phyloP scores from a whole-genome alignment of 2,888 invertebrate genomes.

The Pammene aurita region DNA sequence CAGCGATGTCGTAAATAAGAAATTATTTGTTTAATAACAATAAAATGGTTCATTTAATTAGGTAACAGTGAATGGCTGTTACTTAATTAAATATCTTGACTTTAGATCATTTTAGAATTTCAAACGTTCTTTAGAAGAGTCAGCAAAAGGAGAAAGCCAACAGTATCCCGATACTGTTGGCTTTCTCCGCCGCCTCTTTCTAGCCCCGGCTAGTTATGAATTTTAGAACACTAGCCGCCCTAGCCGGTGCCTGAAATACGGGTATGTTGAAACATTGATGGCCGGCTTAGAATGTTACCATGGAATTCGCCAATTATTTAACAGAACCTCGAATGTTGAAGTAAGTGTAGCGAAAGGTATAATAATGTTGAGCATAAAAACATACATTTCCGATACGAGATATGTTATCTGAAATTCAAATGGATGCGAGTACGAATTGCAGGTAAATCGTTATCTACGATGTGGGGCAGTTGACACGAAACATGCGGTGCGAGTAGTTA shows the following conservation, averaged over 20 bases:
- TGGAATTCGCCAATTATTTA: constrained; percentile 7
- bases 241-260: not conserved
- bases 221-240: constrained; percentile 13
- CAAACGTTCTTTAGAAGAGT: not conserved
- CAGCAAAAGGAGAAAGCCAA: not conserved
- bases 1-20: too few relatives aligned
- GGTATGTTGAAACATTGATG: constrained; percentile 14
- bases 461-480: constrained; percentile 15
- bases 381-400: constrained; percentile 10
- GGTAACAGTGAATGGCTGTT: too few relatives aligned
- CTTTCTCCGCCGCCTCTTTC: too few relatives aligned
- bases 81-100: too few relatives aligned
- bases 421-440: constrained; percentile 14
- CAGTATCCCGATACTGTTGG: too few relatives aligned
- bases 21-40: not conserved
- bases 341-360: not conserved
- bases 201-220: constrained; percentile 23
- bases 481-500: not conserved
- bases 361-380: not conserved
- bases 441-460: constrained; percentile 6
- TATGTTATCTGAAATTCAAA: constrained; percentile 25
- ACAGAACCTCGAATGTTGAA: not conserved
- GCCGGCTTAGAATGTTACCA: not conserved
- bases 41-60: not conserved
- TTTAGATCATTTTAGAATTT: not conserved